Percentiles rank a stretch among this genome's conserved stretches.
phyloP scores from a whole-genome alignment of 2,888 invertebrate genomes.

The Oscheius onirici region DNA sequence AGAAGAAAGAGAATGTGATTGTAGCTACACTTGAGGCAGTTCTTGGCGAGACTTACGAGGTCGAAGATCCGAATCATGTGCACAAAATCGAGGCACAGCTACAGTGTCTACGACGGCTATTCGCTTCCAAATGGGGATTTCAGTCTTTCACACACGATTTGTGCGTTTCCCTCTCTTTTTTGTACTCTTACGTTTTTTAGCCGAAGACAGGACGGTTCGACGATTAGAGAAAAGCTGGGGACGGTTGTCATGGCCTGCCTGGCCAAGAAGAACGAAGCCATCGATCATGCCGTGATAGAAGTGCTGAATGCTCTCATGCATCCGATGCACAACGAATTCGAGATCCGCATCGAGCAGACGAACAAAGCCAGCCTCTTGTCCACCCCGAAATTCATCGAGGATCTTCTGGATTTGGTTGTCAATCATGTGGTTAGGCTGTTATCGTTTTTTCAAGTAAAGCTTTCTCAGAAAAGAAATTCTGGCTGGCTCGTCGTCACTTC shows the following conservation, averaged over 20 bases:
- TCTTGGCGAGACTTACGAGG: slow-evolving; percentile 77
- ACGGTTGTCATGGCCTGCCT: slow-evolving; percentile 89
- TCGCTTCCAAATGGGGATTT: slow-evolving; percentile 97
- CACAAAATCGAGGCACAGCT: slow-evolving; percentile 84
- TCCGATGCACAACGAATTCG: slow-evolving; percentile 94
- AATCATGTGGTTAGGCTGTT: slow-evolving; percentile 84
- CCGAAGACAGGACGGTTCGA: not conserved
- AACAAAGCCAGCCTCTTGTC: slow-evolving; percentile 88
- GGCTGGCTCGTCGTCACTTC: slow-evolving; percentile 95
- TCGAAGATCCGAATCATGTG: slow-evolving; percentile 77
- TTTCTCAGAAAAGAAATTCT: slow-evolving; percentile 83
- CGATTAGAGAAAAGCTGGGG: slow-evolving; percentile 92
- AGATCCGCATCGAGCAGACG: slow-evolving; percentile 93
- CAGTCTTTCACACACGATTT: slow-evolving; percentile 77
- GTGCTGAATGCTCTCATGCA: slow-evolving; percentile 91
- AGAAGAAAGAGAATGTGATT: slow-evolving; percentile 97
- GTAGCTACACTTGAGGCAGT: slow-evolving; percentile 87
- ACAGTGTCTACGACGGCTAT: slow-evolving; percentile 88
- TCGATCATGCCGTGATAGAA: slow-evolving; percentile 89
- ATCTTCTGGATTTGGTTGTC: slow-evolving; percentile 91
- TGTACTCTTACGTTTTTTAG: not conserved
- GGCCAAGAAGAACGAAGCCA: slow-evolving; percentile 85
- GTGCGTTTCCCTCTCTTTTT: slow-evolving; percentile 44
- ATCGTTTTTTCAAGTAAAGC: not conserved
- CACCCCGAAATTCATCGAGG: slow-evolving; percentile 89